These are phyloP conservation scores for Stegostoma tigrinum DNA, from an alignment of 2,113 vertebrate species.

Conservation along the genomic window DNA sequence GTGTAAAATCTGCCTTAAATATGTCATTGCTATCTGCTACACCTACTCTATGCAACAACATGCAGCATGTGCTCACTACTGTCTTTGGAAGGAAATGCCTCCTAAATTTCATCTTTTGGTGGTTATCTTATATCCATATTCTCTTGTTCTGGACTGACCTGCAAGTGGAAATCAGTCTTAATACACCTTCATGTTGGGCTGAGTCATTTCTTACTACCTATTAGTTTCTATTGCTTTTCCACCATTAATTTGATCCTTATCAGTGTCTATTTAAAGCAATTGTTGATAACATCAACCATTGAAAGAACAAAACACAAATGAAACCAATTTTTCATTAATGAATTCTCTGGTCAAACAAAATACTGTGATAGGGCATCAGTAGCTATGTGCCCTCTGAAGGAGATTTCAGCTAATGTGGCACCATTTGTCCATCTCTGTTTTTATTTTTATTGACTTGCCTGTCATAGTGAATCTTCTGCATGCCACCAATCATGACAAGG, in stretches of 20 bases:
- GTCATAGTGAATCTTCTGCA: slow-evolving; percentile 1
- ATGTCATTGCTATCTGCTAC: neutral
- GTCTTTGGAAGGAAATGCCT: neutral
- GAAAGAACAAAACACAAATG: neutral
- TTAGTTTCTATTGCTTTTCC: neutral
- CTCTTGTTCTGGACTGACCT: neutral
- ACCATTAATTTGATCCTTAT: neutral
- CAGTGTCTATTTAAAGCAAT: neutral
- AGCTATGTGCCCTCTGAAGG: neutral
- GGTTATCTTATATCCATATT: neutral
- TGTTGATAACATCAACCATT: neutral
- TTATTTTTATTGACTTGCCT: slow-evolving; percentile 24
- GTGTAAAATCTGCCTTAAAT: neutral
- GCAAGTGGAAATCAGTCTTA: neutral
- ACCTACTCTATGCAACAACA: neutral
- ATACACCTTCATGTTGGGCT: neutral
- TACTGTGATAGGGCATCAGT: neutral
- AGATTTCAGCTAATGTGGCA: neutral
- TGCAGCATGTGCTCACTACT: neutral
- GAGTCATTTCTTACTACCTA: neutral
- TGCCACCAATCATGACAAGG: neutral
- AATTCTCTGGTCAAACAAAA: neutral
- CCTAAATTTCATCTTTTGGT: neutral
- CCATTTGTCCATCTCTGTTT: neutral
- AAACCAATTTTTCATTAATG: neutral